Evolutionary conservation across 2,113 vertebrate genomes (phyloP).

Genomic region (Psettodes erumei): DNA sequence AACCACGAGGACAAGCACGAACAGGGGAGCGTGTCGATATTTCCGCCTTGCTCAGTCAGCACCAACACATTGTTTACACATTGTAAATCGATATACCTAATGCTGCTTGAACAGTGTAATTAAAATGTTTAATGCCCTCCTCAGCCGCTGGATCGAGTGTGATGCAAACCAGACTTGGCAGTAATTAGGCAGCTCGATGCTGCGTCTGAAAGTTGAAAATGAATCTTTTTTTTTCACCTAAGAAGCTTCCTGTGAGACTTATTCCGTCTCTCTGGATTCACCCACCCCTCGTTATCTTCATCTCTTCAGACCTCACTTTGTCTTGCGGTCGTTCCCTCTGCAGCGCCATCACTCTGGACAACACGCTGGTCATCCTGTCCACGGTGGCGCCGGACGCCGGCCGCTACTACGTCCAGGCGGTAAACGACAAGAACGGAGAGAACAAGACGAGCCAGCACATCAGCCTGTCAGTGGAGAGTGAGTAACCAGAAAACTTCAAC

Average conservation of each 20-base stretch:
- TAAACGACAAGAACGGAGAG: conserved; percentile 98
- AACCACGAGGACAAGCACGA: conserved; percentile 34
- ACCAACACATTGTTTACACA: conserved; percentile 69
- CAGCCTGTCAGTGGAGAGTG: conserved; percentile 92
- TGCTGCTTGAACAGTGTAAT: conserved; percentile 71
- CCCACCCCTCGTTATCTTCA: neutral
- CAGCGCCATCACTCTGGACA: conserved; percentile 97
- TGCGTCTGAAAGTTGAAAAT: neutral
- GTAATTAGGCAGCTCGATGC: conserved; percentile 8
- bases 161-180: conserved; percentile 28
- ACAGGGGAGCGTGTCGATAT: conserved; percentile 67
- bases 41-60: conserved; percentile 64
- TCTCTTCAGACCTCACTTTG: neutral
- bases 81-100: conserved; percentile 74
- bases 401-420: conserved; percentile 96
- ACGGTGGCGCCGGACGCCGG: conserved; percentile 95
- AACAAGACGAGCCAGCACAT: conserved; percentile 99
- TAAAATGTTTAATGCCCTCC: conserved; percentile 69
- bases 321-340: neutral
- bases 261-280: neutral
- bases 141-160: conserved; percentile 51
- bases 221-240: neutral
- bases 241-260: neutral
- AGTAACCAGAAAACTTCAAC: conserved; percentile 70
- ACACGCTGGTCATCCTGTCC: conserved; percentile 96